These are phyloP conservation scores for Melanchra persicariae DNA, from an alignment of 2,888 invertebrate genomes.

Conservation along the genomic window DNA sequence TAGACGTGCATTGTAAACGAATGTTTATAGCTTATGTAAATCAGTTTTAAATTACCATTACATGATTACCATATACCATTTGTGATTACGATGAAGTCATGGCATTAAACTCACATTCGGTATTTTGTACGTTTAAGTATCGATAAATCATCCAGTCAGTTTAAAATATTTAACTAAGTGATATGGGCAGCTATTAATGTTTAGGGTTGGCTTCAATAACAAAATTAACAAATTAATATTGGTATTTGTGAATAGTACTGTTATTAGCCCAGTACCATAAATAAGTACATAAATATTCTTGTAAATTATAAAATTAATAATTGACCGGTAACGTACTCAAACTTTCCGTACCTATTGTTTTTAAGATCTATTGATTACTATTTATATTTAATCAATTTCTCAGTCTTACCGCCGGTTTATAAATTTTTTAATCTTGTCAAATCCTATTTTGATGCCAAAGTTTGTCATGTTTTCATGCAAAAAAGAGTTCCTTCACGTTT, in stretches of 20 bases:
- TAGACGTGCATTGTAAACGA: conserved; percentile 51
- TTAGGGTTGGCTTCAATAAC: conserved; percentile 13
- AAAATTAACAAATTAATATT: conserved; percentile 4
- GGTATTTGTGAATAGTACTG: conserved; percentile 12
- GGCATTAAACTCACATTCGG: conserved; percentile 66
- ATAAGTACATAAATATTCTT: background rate
- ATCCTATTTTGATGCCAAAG: background rate
- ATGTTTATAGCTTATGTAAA: conserved; percentile 60
- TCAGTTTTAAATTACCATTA: conserved; percentile 56
- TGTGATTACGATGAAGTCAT: conserved; percentile 61
- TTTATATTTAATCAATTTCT: background rate
- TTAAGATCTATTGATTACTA: background rate
- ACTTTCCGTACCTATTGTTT: background rate
- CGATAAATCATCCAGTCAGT: conserved; percentile 60
- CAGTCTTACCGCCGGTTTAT: background rate
- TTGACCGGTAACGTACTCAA: background rate
- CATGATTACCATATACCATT: conserved; percentile 66
- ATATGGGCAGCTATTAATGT: conserved; percentile 29
- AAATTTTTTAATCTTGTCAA: background rate
- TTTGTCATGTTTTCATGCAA: background rate
- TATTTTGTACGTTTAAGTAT: conserved; percentile 58
- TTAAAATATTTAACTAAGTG: conserved; percentile 44
- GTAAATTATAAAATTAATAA: conserved; percentile 14
- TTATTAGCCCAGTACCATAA: background rate
- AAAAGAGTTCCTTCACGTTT: no score